Conservation (phyloP, 2,888 invertebrate species). For the Cynaeus angustus region DNA sequence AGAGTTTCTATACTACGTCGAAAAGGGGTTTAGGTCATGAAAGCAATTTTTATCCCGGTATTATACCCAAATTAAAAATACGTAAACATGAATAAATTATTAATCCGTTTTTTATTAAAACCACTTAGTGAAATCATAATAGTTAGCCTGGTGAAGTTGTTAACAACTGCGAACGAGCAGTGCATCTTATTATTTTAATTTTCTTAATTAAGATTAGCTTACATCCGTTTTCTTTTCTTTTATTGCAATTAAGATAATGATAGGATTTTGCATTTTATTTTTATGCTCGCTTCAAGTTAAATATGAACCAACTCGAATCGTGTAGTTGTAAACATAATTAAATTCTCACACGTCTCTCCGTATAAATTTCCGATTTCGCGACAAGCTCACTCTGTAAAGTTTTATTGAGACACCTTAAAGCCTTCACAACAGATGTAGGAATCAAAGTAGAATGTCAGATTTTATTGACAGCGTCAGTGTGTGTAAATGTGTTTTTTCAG, state of each 20-base stretch:
- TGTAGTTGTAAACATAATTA: neutral
- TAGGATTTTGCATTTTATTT: slow-evolving; percentile 10
- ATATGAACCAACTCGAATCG: neutral
- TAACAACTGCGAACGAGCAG: slow-evolving; percentile 4
- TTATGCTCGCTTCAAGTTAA: neutral
- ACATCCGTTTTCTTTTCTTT: neutral
- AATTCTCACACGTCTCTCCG: slow-evolving; percentile 12
- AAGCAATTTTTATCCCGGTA: too few species aligned
- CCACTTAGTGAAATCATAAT: neutral
- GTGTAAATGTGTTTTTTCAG: slow-evolving; percentile 21
- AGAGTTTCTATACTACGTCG: too few species aligned
- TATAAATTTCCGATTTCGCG: neutral
- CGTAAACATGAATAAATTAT: too few species aligned
- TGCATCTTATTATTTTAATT: slow-evolving; percentile 20
- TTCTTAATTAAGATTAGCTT: slow-evolving; percentile 15
- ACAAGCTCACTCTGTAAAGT: slow-evolving; percentile 1
- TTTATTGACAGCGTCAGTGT: slow-evolving; percentile 23
- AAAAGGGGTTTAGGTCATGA: too few species aligned
- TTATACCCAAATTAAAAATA: too few species aligned
- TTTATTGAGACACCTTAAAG: slow-evolving; percentile 20
- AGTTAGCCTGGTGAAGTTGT: neutral
- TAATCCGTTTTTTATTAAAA: too few species aligned
- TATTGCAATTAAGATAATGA: slow-evolving; percentile 14
- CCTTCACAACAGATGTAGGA: slow-evolving; percentile 14
- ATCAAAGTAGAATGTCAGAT: slow-evolving; percentile 18